Conservation (phyloP, 2,113 vertebrate genomes). For the Myotis davidii region DNA sequence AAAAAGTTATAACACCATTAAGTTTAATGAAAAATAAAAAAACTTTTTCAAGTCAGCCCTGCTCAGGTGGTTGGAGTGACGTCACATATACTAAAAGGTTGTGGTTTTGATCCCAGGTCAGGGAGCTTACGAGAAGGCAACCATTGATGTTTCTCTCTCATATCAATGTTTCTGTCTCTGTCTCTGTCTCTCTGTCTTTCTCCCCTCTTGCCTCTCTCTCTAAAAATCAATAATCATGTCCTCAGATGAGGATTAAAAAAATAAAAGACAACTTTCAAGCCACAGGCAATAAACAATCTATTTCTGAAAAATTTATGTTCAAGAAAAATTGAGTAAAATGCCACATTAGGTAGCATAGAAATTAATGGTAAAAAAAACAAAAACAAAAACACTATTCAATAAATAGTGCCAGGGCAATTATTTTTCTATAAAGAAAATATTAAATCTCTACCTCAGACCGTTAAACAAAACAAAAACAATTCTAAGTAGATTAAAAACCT, state of each 20-base stretch:
- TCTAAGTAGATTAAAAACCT: neutral
- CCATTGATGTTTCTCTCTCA: too few relatives aligned
- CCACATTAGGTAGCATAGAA: neutral
- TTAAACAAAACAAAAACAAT: slow-evolving; percentile 50
- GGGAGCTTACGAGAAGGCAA: too few relatives aligned
- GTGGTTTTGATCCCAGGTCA: too few relatives aligned
- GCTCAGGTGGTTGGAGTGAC: too few relatives aligned
- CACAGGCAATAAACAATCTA: neutral
- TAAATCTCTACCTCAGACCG: neutral
- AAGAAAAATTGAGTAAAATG: neutral
- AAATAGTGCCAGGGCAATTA: neutral
- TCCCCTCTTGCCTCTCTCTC: too few relatives aligned
- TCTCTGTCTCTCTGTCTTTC: too few relatives aligned
- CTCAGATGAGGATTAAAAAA: too few relatives aligned
- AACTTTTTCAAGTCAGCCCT: neutral
- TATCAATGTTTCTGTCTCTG: too few relatives aligned
- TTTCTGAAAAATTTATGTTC: neutral
- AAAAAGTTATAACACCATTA: neutral
- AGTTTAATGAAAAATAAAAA: slow-evolving; percentile 47
- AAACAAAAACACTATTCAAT: neutral
- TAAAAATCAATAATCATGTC: too few relatives aligned
- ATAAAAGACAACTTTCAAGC: neutral
- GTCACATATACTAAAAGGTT: too few relatives aligned
- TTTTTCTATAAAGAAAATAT: neutral
- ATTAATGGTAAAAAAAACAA: neutral